Evolutionary conservation across 2,797 vertebrate genomes (phyloP).

Genomic region (Pteropus rufus): DNA sequence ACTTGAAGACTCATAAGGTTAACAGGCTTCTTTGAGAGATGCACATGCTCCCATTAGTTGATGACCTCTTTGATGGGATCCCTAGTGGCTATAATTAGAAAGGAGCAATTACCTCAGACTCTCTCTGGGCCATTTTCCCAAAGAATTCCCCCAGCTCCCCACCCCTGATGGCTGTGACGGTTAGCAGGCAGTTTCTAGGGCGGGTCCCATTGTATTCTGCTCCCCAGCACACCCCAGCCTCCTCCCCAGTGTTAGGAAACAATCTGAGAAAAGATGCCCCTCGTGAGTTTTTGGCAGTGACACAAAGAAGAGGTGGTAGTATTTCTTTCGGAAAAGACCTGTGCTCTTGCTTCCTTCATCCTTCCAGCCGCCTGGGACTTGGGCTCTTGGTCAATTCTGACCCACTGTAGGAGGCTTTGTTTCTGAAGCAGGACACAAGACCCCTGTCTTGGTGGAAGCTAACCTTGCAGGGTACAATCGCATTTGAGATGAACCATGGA

Average conservation of each 20-base stretch:
- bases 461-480: neutral
- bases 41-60: neutral
- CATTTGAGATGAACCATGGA: neutral
- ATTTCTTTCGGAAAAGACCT: conserved; percentile 26
- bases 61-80: neutral
- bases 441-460: neutral
- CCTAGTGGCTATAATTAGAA: neutral
- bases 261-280: neutral
- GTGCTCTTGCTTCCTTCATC: neutral
- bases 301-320: neutral
- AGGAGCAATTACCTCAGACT: neutral
- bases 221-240: neutral
- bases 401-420: neutral
- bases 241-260: neutral
- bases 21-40: neutral
- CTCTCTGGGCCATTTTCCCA: neutral
- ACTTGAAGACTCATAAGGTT: neutral
- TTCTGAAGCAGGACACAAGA: neutral
- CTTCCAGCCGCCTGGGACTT: neutral
- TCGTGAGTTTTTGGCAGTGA: neutral
- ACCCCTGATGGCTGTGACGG: neutral
- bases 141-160: neutral
- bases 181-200: neutral
- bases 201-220: neutral
- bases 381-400: neutral